Evolutionary conservation across 2,888 invertebrate genomes (phyloP), one percentile per base, ranked within the genome.

Genomic region (Latrodectus hesperus): DNA sequence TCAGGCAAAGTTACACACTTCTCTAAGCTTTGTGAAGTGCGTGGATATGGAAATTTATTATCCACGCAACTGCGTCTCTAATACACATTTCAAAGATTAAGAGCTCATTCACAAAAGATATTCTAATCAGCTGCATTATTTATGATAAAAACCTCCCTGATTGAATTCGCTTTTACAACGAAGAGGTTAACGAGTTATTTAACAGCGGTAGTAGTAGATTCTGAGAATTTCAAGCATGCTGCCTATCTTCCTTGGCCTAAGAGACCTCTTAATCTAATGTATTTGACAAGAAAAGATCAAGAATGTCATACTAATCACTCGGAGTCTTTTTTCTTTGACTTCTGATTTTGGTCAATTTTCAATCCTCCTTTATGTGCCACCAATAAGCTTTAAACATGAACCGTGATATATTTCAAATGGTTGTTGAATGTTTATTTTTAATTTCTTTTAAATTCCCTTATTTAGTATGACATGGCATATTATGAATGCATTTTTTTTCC

Each of bases 171-270:
- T n/a, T 16, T n/a, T 12, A 60, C 12, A 60, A 60, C 38, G 38
- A 38, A 75, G 16, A 75, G 22, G 75, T 60, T 75, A 75, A 75
- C 75, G 60, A 75, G 75, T 12, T n/a, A 75, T 75, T 75, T 75
- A 64, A 64, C 75, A 75, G 64, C 51, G 5, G 8, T n/a, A 51
- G 51, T 10, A 55, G 26, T 16, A 16, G 26, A 26, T 22, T 38
- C 38, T 71, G 49, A 49, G 51, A 71, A 49, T 71, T 38, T 38
- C 38, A 38, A 38, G 38, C 38, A 53, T 53, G 74, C 53, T 74
- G 60, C 71, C 9, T 53, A 10, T 55, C 53, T 72, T 52, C 74
- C 74, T 74, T 74, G 74, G 74, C 74, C 71, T 51, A 49, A 38
- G 38, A 26, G n/a, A 51, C 71, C 74, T 74, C 64, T 17, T 76